Evolutionary conservation across 2,113 vertebrate species (phyloP), one percentile per base, ranked within the genome.

Genomic region (Plotosus lineatus): DNA sequence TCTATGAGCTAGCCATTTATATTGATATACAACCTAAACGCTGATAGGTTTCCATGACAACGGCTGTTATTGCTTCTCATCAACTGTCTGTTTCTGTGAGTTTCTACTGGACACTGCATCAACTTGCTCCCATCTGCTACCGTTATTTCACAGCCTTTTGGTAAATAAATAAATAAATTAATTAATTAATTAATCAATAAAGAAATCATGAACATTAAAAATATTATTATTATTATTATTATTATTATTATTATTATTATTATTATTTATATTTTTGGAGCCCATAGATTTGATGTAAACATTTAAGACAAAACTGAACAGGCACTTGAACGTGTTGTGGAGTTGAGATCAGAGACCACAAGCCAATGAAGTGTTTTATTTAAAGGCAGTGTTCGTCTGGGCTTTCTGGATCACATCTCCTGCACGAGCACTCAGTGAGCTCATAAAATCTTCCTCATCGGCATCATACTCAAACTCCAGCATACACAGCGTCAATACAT

Each of bases 71-170:
- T 6, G 3, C 23, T 36, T 77, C 48, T 28, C 21, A 40, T 36
- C 2, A 60, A 36, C 90, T 90, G 88, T 90, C 88, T 91, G 85
- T 88, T 88, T 90, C 84, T 21, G 74, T 69, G 88, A 91, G 87
- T 65, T 90, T 94, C 93, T 93, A 93, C 88, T 82, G 89, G 84
- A 91, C 92, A 90, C 77, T 0, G 61, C 87, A 86, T 93, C 91
- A 92, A 79, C 86, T 81, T 86, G 89, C 89, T 90, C 84, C 88
- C 11, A 83, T 88, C 79, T 76, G 87, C 81, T 80, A 92, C 93
- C 89, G 73, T 28, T 71, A 79, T 77, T 88, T 84, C 86, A 90
- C n/a, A n/a, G n/a, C n/a, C n/a, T n/a, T n/a, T n/a, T n/a, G n/a
- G n/a, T n/a, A n/a, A n/a, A n/a, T n/a, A n/a, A n/a, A n/a, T n/a